Evolutionary conservation across 2,113 vertebrate species (phyloP).

Genomic region (Opisthocomus hoazin): DNA sequence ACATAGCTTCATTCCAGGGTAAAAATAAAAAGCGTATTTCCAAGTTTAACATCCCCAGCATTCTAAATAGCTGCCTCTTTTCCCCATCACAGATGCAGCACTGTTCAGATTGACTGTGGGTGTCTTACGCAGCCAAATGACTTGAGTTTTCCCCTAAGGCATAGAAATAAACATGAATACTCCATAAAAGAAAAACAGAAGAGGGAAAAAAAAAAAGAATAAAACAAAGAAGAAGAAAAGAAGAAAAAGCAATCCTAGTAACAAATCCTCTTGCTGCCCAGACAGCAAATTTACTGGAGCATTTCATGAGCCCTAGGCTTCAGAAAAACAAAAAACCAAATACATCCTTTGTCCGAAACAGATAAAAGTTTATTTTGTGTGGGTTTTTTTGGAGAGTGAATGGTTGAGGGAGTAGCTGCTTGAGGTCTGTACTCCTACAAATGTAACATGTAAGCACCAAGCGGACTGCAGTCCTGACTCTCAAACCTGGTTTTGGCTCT

Average conservation of each 20-base stretch:
- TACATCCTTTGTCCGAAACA: background rate
- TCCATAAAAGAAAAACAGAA: background rate
- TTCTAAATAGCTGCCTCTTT: constrained; percentile 16
- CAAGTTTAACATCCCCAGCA: background rate
- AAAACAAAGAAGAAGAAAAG: background rate
- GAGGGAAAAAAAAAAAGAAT: no score
- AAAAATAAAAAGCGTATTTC: background rate
- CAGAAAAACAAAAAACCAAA: background rate
- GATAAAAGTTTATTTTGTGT: background rate
- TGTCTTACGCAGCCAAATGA: background rate
- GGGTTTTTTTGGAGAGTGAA: background rate
- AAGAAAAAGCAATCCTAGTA: background rate
- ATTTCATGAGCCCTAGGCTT: background rate
- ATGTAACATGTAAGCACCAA: background rate
- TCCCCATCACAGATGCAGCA: background rate
- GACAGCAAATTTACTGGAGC: background rate
- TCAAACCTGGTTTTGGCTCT: background rate
- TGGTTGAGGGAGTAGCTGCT: background rate
- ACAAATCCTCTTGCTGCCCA: background rate
- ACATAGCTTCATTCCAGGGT: constrained; percentile 13
- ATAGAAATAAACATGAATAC: background rate
- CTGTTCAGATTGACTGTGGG: background rate
- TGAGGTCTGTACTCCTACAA: background rate
- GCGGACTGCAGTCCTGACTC: background rate
- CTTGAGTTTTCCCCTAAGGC: background rate